Base-by-base conservation (phyloP, 2,113 vertebrate genomes). In the Thunnus thynnus region DNA sequence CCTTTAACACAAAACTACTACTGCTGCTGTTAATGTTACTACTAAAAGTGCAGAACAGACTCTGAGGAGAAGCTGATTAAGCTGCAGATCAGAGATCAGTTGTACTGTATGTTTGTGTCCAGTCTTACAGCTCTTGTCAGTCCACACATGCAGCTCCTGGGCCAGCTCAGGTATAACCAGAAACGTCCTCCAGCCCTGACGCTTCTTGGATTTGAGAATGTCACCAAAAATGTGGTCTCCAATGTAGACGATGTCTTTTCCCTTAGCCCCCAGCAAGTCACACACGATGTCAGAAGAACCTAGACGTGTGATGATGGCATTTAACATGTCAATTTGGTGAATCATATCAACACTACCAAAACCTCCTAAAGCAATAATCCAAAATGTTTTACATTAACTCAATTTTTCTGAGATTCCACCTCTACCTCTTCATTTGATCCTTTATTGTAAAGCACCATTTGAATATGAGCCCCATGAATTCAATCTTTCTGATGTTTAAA, bases 221-320 rank as follows among this genome's bases (percentile, higher is more conserved):
- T 99, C 97, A 73, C 97, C 97, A 72, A 99, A 99, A 86, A 98
- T 99, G 89, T 98, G 97, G 93, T 99, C 97, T 83, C 97, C 97
- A 0, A 99, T 99, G 91, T 99, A 99, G 61, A 99, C 85, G 82
- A 99, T 98, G 79, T 98, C 97, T 84, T 99, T 99, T 60, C 97
- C 97, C 91, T 99, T 99, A 27, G 96, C 96, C 32, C 97, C 96
- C 87, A 99, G 88, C 41, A 99, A 91, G 87, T 99, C 97, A 88
- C 97, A 98, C 67, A 98, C 94, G 0, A 97, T 98, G 93, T 99
- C 97, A 0, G 97, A 99, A 46, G 97, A 98, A 72, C 97, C 97
- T 99, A 32, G 3, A 5, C 22, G 44, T 1, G 64, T 7, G 25
- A 6, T 5, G 6, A 41, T 41, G 36, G 32, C 32, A 36, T 41